phyloP scores from a whole-genome alignment of 2,888 invertebrate species.

The Melieria crassipennis region DNA sequence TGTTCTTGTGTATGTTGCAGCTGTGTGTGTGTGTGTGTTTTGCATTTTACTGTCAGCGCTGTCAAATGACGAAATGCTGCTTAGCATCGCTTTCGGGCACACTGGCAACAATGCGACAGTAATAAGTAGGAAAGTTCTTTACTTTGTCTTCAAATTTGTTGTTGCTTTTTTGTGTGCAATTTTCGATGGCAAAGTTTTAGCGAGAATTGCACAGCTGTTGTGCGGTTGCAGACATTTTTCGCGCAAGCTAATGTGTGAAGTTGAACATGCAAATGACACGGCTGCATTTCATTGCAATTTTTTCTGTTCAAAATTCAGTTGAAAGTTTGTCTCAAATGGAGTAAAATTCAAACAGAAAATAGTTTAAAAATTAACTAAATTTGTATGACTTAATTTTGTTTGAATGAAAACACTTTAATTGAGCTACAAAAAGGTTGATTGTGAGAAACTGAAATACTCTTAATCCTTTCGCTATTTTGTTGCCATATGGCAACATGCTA shows the following conservation, averaged over 20 bases:
- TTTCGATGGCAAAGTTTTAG: constrained; percentile 16
- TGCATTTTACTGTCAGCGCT: no score
- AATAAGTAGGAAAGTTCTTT: constrained; percentile 3
- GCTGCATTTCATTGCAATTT: background rate
- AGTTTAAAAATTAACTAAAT: no score
- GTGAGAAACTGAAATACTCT: no score
- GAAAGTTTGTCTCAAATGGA: background rate
- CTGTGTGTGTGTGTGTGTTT: background rate
- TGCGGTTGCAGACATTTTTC: constrained; percentile 44
- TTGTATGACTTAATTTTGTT: no score
- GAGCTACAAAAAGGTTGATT: no score
- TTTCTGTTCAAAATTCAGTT: background rate
- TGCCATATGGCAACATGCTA: no score
- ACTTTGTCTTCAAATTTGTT: constrained; percentile 21
- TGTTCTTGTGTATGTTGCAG: background rate
- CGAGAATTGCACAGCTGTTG: constrained; percentile 57
- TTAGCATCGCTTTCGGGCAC: no score
- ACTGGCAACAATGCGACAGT: background rate
- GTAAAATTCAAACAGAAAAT: background rate
- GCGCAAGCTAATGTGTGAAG: background rate
- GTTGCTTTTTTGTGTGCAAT: background rate
- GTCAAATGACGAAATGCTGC: constrained; percentile 38
- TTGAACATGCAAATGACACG: background rate
- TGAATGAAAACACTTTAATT: no score
- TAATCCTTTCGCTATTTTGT: no score